Percentiles rank a stretch among this genome's conserved stretches.
These are phyloP conservation scores for Diceros bicornis DNA, from an alignment of 2,797 vertebrate species.

Conservation along the genomic window DNA sequence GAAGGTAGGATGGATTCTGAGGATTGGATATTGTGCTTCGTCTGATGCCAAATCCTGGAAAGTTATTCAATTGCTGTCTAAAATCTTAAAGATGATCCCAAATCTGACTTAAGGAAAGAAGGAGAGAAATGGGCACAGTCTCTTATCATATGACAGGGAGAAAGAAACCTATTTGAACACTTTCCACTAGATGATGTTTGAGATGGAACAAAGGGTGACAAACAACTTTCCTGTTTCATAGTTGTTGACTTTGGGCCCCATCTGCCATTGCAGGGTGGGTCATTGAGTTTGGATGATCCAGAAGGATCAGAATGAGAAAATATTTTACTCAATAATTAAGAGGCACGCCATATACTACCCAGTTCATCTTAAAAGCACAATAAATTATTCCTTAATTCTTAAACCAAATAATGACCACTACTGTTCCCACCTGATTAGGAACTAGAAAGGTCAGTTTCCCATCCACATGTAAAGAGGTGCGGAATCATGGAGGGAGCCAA, in stretches of 20 bases:
- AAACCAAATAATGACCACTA: not conserved
- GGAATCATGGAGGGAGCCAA: not conserved
- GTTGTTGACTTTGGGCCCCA: not conserved
- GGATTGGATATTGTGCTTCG: not conserved
- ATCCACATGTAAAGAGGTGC: not conserved
- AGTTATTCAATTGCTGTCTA: not conserved
- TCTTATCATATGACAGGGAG: not conserved
- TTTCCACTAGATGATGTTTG: not conserved
- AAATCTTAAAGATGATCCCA: not conserved
- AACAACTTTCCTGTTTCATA: not conserved
- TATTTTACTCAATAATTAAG: not conserved
- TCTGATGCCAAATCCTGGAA: not conserved
- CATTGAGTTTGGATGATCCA: not conserved
- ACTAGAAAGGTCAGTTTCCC: not conserved
- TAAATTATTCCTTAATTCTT: slow-evolving; percentile 55
- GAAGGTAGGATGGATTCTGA: not conserved
- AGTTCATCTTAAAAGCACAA: slow-evolving; percentile 38
- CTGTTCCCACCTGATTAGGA: not conserved
- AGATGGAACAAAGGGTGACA: not conserved
- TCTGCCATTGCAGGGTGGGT: not conserved
- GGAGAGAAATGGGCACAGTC: not conserved
- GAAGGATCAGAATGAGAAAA: not conserved
- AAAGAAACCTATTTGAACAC: not conserved
- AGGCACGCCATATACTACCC: not conserved
- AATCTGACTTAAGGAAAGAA: not conserved